Evolutionary conservation across 2,888 invertebrate genomes (phyloP), one percentile per base, ranked within the genome.

Genomic region (Teleogryllus oceanicus): DNA sequence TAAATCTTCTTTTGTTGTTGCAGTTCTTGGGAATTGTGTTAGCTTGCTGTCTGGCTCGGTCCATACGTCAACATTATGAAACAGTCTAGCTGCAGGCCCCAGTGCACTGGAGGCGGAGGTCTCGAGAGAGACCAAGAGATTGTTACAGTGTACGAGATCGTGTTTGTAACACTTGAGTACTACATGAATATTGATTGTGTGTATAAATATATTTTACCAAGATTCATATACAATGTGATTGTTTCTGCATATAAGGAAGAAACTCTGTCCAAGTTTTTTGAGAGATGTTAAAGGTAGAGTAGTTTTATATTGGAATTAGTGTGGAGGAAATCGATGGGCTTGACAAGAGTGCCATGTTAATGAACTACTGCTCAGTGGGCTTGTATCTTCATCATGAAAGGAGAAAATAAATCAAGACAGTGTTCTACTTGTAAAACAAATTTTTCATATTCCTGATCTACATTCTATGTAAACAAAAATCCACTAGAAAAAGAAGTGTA

Each of bases 11-110:
- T 37, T 37, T 37, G 5, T 8, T 37, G 82, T 89, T 89, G 78
- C 88, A 94, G 94, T 88, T 96, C 76, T 89, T 96, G 84, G 97
- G 96, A 83, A 93, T 97, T 78, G 90, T 96, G 82, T 96, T 97
- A 86, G 95, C 97, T 2, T 94, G 95, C 87, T 94, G 95, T 88
- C 88, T 98, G 86, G 96, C 96, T 81, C 92, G 93, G 85, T 93
- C 95, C 3, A 94, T 98, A 85, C 92, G 94, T 50, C 76, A 77
- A 37, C 79, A 81, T 62, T 81, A 81, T 75, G 80, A 81, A 76
- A 75, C 81, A 16, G 80, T 81, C 11, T 81, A 81, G 50, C 12
- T 75, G 62, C 51, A 50, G 24, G 21, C 50, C 37, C 4, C 5
- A 21, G 11, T 51, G 20, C 24, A 51, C n/a, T 78, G 50, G 20